phyloP scores from a whole-genome alignment of 2,888 invertebrate genomes.

The Andrena bicolor region DNA sequence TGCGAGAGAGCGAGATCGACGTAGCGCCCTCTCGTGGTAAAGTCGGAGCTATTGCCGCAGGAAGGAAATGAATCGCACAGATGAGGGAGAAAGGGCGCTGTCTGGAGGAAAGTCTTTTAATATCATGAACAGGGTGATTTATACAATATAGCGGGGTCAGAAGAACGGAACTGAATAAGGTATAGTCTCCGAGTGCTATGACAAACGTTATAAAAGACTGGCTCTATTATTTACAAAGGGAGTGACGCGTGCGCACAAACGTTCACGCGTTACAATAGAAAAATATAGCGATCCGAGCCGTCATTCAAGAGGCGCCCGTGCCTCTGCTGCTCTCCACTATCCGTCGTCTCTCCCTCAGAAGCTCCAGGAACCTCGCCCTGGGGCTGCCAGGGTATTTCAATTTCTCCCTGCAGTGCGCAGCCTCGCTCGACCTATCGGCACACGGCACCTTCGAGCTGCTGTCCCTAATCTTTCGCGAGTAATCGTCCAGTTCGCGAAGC shows the following conservation, averaged over 20 bases:
- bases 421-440: constrained; percentile 63
- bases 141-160: constrained; percentile 16
- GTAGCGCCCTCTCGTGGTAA: no score
- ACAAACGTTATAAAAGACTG: constrained; percentile 51
- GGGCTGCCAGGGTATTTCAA: constrained; percentile 77
- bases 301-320: constrained; percentile 55
- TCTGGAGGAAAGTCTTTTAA: constrained; percentile 48
- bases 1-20: no score
- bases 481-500: constrained; percentile 48
- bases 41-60: not conserved
- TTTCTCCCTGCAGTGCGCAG: constrained; percentile 67
- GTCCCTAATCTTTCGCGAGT: constrained; percentile 31
- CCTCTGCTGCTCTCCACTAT: constrained; percentile 78
- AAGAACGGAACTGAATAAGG: constrained; percentile 24
- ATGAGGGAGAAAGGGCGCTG: not conserved
- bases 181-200: constrained; percentile 11
- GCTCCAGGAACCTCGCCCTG: constrained; percentile 77
- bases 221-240: constrained; percentile 49
- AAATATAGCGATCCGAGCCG: constrained; percentile 38
- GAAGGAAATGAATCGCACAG: not conserved
- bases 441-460: constrained; percentile 23
- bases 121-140: constrained; percentile 16
- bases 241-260: not conserved
- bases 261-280: constrained; percentile 46
- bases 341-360: constrained; percentile 76